Percentiles rank a stretch among this genome's conserved stretches.
Conservation (phyloP, 2,113 vertebrate genomes). For the Parotia lawesii region DNA sequence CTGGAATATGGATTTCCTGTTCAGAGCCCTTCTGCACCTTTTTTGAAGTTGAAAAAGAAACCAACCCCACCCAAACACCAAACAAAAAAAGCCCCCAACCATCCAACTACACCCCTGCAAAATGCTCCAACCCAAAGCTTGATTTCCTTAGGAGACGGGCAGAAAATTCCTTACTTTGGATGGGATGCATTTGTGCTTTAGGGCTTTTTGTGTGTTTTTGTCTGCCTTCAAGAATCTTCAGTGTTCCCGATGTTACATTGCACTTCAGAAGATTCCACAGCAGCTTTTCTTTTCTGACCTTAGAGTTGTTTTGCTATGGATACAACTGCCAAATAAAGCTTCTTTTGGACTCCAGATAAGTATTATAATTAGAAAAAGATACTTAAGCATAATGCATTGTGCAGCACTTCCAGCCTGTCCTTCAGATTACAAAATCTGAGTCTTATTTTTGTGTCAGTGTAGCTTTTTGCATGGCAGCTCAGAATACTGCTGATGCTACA, state of each 20-base stretch:
- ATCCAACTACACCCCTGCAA: neutral
- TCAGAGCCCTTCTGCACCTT: neutral
- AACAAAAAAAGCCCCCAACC: neutral
- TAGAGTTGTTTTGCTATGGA: neutral
- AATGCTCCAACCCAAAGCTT: neutral
- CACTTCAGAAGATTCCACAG: neutral
- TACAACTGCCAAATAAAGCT: neutral
- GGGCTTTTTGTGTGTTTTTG: neutral
- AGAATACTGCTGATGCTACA: neutral
- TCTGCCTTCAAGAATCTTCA: neutral
- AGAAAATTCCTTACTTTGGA: neutral
- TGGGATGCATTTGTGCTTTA: neutral
- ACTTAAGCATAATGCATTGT: neutral
- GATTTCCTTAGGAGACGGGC: neutral
- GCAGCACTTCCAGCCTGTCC: neutral
- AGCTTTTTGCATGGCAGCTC: slow-evolving; percentile 14
- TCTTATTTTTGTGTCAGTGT: neutral
- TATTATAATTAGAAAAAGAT: neutral
- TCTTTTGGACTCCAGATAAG: neutral
- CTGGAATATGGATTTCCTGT: neutral
- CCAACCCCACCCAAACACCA: neutral
- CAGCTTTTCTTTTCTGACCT: neutral
- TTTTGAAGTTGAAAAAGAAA: neutral
- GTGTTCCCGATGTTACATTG: neutral
- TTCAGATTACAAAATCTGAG: neutral